Evolutionary conservation across 1,140 invertebrate genomes (phyloP), one percentile per base, ranked within the genome.

Genomic region (Drosophila pseudoananassae): DNA sequence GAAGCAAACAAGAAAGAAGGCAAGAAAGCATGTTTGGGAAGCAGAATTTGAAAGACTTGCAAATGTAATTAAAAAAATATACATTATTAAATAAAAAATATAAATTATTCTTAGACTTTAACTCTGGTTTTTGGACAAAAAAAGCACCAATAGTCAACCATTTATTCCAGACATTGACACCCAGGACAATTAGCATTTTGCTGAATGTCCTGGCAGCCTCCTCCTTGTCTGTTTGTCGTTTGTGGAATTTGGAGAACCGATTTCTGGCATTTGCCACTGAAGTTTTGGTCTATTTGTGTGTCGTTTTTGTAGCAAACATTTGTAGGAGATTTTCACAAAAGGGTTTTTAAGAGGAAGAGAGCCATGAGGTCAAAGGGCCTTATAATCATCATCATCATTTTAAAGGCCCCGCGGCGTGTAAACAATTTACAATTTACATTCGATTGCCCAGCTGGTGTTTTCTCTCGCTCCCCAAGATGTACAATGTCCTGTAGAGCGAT

Each of bases 371-470:
- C 58, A 68, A 20, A 20, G 20, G 20, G 20, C 20, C 3, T 3
- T 20, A 20, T 20, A 20, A 27, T 27, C 25, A 27, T 66, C 53
- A 65, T 50, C 71, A 75, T 75, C 60, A 75, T 75, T 76, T 66
- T 58, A 76, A 58, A 60, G 54, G 60, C 47, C 71, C 50, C 54
- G 72, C 72, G 71, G 71, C 71, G 27, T 76, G 71, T 75, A 76
- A 76, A 76, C 72, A 75, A 76, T 76, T 69, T 69, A 68, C 57
- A 61, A 43, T 68, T 73, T 54, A 75, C 72, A 76, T 66, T 76
- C 71, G 49, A 72, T 73, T 73, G 69, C 47, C 49, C 66, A 72
- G 63, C 72, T 76, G 72, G 50, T 54, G 60, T 46, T 29, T 31
- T 46, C 14, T 31, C 20, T 45, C 31, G 23, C 46, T 57, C 8